These are phyloP conservation scores for Zosterops borbonicus DNA, from an alignment of 2,113 vertebrate species.

Conservation along the genomic window DNA sequence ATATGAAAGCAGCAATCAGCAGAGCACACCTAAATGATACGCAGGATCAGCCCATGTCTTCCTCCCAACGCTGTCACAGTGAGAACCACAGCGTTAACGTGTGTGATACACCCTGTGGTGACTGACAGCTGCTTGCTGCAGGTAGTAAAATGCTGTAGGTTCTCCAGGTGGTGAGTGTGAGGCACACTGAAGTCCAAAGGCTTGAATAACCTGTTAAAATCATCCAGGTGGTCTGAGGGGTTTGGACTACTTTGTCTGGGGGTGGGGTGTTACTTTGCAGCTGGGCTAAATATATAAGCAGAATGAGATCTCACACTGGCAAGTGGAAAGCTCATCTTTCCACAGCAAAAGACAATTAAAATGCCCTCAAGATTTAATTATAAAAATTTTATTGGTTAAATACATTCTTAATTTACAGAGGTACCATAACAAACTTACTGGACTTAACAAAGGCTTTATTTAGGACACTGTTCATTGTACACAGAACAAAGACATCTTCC, in stretches of 20 bases:
- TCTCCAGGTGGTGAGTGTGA: not conserved
- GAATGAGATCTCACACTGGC: not conserved
- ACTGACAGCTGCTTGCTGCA: not conserved
- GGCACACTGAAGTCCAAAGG: fast-evolving
- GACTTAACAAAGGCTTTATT: constrained; percentile 27
- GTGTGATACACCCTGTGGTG: fast-evolving
- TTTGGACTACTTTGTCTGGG: not conserved
- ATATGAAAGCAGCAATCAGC: not conserved
- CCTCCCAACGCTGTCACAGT: fast-evolving
- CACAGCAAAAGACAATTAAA: not conserved
- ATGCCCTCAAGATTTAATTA: not conserved
- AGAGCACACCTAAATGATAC: fast-evolving
- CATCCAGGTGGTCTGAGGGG: not conserved
- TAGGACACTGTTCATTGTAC: constrained; percentile 1
- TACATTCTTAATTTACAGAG: constrained; percentile 62
- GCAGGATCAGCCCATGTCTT: not conserved
- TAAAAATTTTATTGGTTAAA: constrained; percentile 66
- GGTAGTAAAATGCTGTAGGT: fast-evolving
- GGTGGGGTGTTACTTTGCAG: not conserved
- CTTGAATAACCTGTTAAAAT: not conserved
- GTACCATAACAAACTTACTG: constrained; percentile 46
- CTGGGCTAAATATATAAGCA: not conserved
- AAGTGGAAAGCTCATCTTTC: not conserved
- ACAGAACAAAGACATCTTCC: not conserved
- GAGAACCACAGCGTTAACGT: fast-evolving